phyloP scores from a whole-genome alignment of 2,113 vertebrate species.

The Hippopotamus amphibius region DNA sequence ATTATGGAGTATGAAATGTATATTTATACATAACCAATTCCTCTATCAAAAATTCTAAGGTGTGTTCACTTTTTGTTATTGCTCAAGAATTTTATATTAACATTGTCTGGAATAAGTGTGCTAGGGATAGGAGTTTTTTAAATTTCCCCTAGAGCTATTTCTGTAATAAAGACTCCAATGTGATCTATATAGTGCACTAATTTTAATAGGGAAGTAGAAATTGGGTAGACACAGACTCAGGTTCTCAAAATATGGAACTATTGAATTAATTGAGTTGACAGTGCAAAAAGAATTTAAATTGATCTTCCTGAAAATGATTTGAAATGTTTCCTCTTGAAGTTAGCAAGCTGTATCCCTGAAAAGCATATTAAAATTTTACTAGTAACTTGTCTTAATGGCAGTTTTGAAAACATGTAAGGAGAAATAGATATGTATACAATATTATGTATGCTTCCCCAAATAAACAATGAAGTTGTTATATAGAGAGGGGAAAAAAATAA shows the following conservation, averaged over 20 bases:
- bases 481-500: background rate
- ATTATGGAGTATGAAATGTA: background rate
- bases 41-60: background rate
- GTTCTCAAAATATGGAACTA: background rate
- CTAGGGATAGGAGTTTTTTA: background rate
- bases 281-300: constrained; percentile 44
- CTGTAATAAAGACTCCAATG: background rate
- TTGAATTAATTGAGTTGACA: constrained; percentile 46
- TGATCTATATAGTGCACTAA: background rate
- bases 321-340: constrained; percentile 53
- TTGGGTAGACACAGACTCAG: background rate
- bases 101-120: background rate
- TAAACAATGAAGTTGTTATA: constrained; percentile 37
- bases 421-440: background rate
- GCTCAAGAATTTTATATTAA: constrained; percentile 33
- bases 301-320: constrained; percentile 54
- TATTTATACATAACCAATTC: background rate
- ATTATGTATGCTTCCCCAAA: constrained; percentile 20
- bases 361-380: constrained; percentile 14
- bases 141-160: background rate
- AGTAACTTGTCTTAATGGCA: constrained; percentile 38
- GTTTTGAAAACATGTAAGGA: constrained; percentile 45
- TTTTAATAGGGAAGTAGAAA: constrained; percentile 34
- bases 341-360: constrained; percentile 29
- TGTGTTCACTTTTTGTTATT: constrained; percentile 24